phyloP scores from a whole-genome alignment of 2,888 invertebrate species.

The Poecilus cupreus region DNA sequence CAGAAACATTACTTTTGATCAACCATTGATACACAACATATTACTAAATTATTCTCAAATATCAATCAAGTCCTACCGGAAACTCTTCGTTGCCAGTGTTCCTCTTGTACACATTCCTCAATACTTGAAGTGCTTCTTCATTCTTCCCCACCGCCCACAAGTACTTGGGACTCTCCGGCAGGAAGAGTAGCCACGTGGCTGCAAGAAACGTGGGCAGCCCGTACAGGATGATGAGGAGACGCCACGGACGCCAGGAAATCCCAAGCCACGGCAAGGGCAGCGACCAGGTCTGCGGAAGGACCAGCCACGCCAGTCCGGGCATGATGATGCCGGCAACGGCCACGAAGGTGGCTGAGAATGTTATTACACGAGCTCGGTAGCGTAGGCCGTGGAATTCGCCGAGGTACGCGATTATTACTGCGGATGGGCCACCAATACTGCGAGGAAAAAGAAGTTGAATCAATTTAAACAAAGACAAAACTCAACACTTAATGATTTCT shows the following conservation, averaged over 20 bases:
- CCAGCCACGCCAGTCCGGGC: slow-evolving; percentile 70
- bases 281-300: slow-evolving; percentile 68
- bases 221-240: slow-evolving; percentile 68
- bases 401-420: slow-evolving; percentile 74
- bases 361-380: slow-evolving; percentile 72
- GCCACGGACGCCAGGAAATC: slow-evolving; percentile 70
- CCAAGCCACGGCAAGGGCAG: slow-evolving; percentile 74
- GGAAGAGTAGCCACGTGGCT: slow-evolving; percentile 65
- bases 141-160: slow-evolving; percentile 68
- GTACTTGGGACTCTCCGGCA: slow-evolving; percentile 72
- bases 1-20: no score
- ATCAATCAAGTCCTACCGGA: slow-evolving; percentile 64
- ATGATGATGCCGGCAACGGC: slow-evolving; percentile 70
- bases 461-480: no score
- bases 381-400: slow-evolving; percentile 74
- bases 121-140: slow-evolving; percentile 67
- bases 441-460: no score
- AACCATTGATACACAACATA: no score
- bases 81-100: slow-evolving; percentile 69
- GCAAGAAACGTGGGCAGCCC: slow-evolving; percentile 69
- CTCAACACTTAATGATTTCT: no score
- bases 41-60: background rate
- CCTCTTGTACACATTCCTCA: slow-evolving; percentile 68
- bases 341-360: slow-evolving; percentile 71
- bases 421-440: slow-evolving; percentile 73